Evolutionary conservation across 2,888 invertebrate species (phyloP).

Genomic region (Tipula vernalis): DNA sequence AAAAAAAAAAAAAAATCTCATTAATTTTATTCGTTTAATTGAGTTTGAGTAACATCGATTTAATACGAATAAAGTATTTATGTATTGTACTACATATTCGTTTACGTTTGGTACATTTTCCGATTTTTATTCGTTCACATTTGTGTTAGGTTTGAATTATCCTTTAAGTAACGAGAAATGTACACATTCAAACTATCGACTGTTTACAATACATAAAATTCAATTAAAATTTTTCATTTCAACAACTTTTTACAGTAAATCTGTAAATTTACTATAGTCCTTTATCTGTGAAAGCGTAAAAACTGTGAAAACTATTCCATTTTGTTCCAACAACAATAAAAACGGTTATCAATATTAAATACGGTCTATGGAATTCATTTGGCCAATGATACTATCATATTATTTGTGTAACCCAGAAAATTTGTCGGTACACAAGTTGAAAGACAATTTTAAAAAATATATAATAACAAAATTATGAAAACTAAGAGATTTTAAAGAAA

Average conservation of each 20-base stretch:
- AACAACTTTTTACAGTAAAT: background rate
- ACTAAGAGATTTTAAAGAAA: too few species aligned
- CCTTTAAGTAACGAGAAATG: background rate
- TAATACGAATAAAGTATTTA: background rate
- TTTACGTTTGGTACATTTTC: background rate
- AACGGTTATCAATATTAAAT: background rate
- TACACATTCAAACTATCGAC: background rate
- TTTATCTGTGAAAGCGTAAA: background rate
- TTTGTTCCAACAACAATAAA: background rate
- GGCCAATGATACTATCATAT: background rate
- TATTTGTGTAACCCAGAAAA: too few species aligned
- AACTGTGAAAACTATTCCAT: background rate
- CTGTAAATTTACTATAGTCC: background rate
- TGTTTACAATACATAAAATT: background rate
- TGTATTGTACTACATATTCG: background rate
- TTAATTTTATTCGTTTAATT: background rate
- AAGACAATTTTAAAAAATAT: too few species aligned
- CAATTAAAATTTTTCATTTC: background rate
- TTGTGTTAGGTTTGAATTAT: background rate
- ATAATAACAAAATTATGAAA: too few species aligned
- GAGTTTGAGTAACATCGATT: background rate
- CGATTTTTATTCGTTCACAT: background rate
- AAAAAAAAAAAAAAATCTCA: background rate
- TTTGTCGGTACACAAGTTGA: too few species aligned
- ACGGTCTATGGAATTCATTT: background rate